Percentiles rank a stretch among this genome's conserved stretches.
These are phyloP conservation scores for Halichoeres trimaculatus DNA, from an alignment of 2,113 vertebrate genomes.

Conservation along the genomic window DNA sequence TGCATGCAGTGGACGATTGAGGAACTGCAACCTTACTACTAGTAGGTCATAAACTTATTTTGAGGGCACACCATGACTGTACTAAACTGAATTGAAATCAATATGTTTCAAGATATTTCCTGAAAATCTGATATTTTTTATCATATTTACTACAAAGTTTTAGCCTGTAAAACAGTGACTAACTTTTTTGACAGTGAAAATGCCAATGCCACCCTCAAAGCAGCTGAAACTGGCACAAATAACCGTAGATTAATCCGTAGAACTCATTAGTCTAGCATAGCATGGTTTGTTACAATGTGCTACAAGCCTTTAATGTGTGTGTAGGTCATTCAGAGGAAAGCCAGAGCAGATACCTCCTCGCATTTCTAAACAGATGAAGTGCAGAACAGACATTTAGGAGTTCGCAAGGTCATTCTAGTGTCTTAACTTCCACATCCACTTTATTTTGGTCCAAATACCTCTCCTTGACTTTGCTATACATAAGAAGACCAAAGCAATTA, in stretches of 20 bases:
- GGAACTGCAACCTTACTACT: too few species aligned
- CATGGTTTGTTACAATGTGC: not conserved
- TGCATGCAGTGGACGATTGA: too few species aligned
- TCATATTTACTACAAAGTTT: not conserved
- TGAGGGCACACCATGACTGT: too few species aligned
- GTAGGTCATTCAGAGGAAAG: conserved; percentile 16
- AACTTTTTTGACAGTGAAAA: not conserved
- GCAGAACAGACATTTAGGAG: conserved; percentile 15
- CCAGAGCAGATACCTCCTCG: conserved; percentile 7
- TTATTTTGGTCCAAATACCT: conserved; percentile 36
- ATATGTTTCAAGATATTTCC: too few species aligned
- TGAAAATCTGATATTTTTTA: too few species aligned
- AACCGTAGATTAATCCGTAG: conserved; percentile 12
- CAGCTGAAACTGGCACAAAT: not conserved
- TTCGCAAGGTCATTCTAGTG: not conserved
- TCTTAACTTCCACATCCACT: conserved; percentile 40
- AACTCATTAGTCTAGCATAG: conserved; percentile 10
- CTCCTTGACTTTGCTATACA: conserved; percentile 42
- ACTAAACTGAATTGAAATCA: too few species aligned
- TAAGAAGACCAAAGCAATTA: conserved; percentile 34
- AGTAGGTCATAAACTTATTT: too few species aligned
- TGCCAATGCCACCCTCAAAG: not conserved
- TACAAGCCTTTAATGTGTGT: not conserved
- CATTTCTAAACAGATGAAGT: conserved; percentile 27
- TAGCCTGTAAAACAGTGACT: too few species aligned